Conservation (phyloP, 1,140 invertebrate genomes). For the Octopus sinensis region DNA sequence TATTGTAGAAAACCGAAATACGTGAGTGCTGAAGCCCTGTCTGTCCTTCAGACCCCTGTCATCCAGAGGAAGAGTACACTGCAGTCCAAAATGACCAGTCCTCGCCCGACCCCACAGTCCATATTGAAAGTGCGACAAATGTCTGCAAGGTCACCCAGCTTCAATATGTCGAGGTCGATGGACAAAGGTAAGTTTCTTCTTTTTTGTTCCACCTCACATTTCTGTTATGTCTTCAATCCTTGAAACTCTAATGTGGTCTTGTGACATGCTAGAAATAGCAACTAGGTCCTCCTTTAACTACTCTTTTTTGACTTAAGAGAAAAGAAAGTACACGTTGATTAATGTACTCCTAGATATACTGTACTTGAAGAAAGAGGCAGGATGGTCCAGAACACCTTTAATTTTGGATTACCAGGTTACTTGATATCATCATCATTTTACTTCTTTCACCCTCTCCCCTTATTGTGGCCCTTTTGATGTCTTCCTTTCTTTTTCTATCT, state of each 20-base stretch:
- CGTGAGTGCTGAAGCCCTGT: conserved; percentile 35
- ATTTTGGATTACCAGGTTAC: too few species aligned
- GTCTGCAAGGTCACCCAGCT: background rate
- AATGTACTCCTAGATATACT: background rate
- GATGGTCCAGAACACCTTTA: too few species aligned
- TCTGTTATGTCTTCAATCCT: background rate
- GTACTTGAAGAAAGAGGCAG: too few species aligned
- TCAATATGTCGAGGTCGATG: background rate
- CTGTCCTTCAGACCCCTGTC: conserved; percentile 44
- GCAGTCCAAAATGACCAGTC: conserved; percentile 33
- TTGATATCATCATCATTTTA: too few species aligned
- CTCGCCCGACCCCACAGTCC: conserved; percentile 42
- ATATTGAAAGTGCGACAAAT: conserved; percentile 40
- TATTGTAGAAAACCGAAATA: conserved; percentile 23
- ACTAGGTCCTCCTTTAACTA: background rate
- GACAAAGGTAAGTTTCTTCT: background rate
- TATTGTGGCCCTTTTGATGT: too few species aligned
- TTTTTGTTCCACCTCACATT: background rate
- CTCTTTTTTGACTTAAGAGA: background rate
- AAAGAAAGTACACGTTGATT: background rate
- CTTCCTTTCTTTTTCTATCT: too few species aligned
- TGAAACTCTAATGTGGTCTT: background rate
- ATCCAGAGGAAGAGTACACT: conserved; percentile 36
- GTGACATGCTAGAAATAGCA: background rate
- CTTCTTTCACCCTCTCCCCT: too few species aligned